A percentile compares a stretch with the other conserved stretches of the same genome.
Evolutionary conservation across 2,797 vertebrate species (phyloP).

Genomic region (Chelidonichthys spinosus): DNA sequence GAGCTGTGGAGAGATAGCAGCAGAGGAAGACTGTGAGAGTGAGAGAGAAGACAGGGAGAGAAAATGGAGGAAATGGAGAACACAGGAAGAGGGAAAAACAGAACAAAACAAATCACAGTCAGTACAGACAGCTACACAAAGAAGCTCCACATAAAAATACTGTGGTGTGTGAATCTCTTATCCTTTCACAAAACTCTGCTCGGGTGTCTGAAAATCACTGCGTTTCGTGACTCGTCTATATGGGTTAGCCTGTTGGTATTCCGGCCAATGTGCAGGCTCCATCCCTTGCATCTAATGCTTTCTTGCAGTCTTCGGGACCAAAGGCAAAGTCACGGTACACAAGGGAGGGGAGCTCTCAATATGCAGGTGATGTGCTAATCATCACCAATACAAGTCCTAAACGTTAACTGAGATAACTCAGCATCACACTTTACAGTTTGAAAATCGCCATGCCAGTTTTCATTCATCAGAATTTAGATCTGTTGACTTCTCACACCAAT

Average conservation of each 20-base stretch:
- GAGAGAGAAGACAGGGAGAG: conserved; percentile 77
- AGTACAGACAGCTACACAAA: conserved; percentile 63
- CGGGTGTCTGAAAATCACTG: conserved; percentile 17
- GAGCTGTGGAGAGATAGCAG: conserved; percentile 89
- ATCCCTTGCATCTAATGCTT: conserved; percentile 39
- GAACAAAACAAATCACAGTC: conserved; percentile 64
- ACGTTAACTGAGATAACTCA: conserved; percentile 18
- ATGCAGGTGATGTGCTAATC: conserved; percentile 21
- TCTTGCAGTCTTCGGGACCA: conserved; percentile 45
- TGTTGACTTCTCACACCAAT: too few relatives aligned
- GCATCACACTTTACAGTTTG: conserved; percentile 14
- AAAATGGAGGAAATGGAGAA: conserved; percentile 71
- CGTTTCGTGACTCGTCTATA: conserved; percentile 42
- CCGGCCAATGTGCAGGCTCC: conserved; percentile 41
- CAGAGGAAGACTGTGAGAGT: conserved; percentile 85
- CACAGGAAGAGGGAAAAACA: conserved; percentile 68
- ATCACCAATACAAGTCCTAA: conserved; percentile 23
- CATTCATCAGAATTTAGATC: too few relatives aligned
- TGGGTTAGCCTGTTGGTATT: conserved; percentile 43
- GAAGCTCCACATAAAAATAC: not conserved
- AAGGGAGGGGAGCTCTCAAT: conserved; percentile 7
- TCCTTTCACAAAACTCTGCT: conserved; percentile 16
- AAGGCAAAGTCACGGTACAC: conserved; percentile 28
- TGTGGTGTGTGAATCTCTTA: conserved; percentile 5
- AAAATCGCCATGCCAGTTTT: too few relatives aligned